Evolutionary conservation across 92 coral and sea anemone genomes (phyloP).

Genomic region (Phenganax marumi): DNA sequence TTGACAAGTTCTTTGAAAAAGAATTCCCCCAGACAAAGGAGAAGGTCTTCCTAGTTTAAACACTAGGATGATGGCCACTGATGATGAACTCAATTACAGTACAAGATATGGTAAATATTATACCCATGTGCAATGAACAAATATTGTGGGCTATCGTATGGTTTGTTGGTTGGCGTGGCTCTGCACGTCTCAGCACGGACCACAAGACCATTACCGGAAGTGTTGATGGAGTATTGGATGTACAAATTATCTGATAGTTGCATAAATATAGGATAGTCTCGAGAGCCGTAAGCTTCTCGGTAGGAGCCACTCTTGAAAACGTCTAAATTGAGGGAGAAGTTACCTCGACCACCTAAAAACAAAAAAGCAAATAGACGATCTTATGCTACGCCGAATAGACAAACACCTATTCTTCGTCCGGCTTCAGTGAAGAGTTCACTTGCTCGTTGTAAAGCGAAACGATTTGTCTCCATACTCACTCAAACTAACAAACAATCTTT

Average conservation of each 20-base stretch:
- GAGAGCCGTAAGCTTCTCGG: not conserved
- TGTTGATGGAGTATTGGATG: slow-evolving; percentile 31
- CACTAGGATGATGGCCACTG: too few species aligned
- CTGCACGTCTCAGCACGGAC: slow-evolving; percentile 35
- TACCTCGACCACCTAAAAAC: slow-evolving; percentile 28
- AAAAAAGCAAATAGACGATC: not conserved
- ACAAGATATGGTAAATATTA: not conserved
- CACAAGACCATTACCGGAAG: slow-evolving; percentile 9
- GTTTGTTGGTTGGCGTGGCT: slow-evolving; percentile 38
- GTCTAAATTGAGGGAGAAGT: slow-evolving; percentile 14
- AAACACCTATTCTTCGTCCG: too few species aligned
- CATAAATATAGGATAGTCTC: slow-evolving; percentile 30
- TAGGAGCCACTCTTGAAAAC: slow-evolving; percentile 8
- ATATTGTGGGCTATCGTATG: slow-evolving; percentile 35
- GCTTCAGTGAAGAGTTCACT: too few species aligned
- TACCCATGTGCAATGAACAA: slow-evolving; percentile 36
- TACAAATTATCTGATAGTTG: slow-evolving; percentile 16
- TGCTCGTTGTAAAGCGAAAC: not conserved
- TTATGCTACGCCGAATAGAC: not conserved
- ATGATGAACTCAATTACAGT: too few species aligned
- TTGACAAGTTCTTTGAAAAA: too few species aligned
- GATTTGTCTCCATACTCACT: not conserved
- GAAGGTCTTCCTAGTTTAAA: too few species aligned
- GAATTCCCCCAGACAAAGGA: too few species aligned
- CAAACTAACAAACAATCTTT: slow-evolving; percentile 3